A percentile compares a stretch with the other conserved stretches of the same genome.
phyloP scores from a whole-genome alignment of 2,797 vertebrate genomes.

The Cyprinella venusta region DNA sequence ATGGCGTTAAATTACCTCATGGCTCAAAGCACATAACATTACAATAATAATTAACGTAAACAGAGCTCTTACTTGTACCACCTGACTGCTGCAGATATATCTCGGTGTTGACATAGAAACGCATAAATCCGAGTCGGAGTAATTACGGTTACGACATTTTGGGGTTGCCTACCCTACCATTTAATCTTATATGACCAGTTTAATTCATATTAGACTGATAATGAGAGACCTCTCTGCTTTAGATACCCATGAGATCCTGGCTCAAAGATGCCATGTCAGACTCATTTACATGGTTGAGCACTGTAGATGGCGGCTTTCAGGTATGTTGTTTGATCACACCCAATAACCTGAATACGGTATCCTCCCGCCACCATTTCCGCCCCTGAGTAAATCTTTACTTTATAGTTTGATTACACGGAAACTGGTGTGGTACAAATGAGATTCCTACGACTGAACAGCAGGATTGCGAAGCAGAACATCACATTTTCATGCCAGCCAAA shows the following conservation, averaged over 20 bases:
- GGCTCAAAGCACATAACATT: too few relatives aligned
- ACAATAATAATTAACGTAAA: background rate
- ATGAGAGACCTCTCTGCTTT: slow-evolving; percentile 13
- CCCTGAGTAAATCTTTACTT: slow-evolving; percentile 26
- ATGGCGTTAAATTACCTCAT: too few relatives aligned
- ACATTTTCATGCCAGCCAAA: slow-evolving; percentile 75
- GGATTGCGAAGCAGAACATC: slow-evolving; percentile 74
- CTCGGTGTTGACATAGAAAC: too few relatives aligned
- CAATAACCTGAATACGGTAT: background rate
- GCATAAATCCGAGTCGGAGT: too few relatives aligned
- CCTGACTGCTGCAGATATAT: background rate
- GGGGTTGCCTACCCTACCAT: background rate
- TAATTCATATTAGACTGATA: background rate
- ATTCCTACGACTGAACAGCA: slow-evolving; percentile 83
- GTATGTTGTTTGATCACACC: slow-evolving; percentile 47
- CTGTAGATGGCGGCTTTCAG: slow-evolving; percentile 76
- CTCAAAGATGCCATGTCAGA: slow-evolving; percentile 70
- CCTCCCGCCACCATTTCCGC: background rate
- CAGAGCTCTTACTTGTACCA: background rate
- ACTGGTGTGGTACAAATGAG: slow-evolving; percentile 81
- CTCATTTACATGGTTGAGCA: slow-evolving; percentile 83
- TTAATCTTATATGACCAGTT: background rate
- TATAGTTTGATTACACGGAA: slow-evolving; percentile 80
- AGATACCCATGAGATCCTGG: slow-evolving; percentile 84
- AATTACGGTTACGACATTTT: too few relatives aligned